Conservation (phyloP, 1,140 invertebrate genomes). For the Psilanteris sp. region DNA sequence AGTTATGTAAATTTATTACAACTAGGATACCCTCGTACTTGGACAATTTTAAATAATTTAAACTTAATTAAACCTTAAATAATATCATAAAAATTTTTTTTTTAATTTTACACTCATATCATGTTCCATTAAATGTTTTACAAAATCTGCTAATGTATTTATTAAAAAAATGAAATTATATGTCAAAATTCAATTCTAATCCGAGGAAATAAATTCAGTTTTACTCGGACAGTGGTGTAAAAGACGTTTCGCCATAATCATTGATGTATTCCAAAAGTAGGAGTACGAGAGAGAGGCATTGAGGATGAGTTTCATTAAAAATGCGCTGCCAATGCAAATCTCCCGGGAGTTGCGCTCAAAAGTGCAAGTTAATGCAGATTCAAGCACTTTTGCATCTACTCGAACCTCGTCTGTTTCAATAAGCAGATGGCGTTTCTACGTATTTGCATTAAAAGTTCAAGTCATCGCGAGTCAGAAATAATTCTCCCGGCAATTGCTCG, state of each 20-base stretch:
- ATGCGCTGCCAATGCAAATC: constrained; percentile 60
- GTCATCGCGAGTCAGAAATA: constrained; percentile 8
- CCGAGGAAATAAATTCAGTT: constrained; percentile 39
- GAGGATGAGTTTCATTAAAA: constrained; percentile 57
- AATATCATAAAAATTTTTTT: too few species aligned
- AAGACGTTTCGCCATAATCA: constrained; percentile 29
- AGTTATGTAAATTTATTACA: too few species aligned
- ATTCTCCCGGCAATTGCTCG: constrained; percentile 21
- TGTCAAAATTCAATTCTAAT: too few species aligned
- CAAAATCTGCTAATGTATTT: too few species aligned
- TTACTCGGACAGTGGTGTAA: not conserved
- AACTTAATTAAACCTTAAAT: too few species aligned
- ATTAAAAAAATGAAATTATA: too few species aligned
- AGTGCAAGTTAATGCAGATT: constrained; percentile 61
- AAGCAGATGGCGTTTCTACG: constrained; percentile 47
- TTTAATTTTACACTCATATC: too few species aligned
- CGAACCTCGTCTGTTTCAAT: constrained; percentile 42
- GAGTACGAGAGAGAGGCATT: constrained; percentile 4
- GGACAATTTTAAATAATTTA: too few species aligned
- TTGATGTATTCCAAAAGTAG: constrained; percentile 41
- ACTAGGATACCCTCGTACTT: too few species aligned
- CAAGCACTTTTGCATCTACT: constrained; percentile 51
- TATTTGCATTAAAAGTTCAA: constrained; percentile 59
- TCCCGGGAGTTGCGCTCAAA: constrained; percentile 47
- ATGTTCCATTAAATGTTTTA: too few species aligned